Conservation (phyloP, 2,113 vertebrate genomes). For the Recurvirostra avosetta region DNA sequence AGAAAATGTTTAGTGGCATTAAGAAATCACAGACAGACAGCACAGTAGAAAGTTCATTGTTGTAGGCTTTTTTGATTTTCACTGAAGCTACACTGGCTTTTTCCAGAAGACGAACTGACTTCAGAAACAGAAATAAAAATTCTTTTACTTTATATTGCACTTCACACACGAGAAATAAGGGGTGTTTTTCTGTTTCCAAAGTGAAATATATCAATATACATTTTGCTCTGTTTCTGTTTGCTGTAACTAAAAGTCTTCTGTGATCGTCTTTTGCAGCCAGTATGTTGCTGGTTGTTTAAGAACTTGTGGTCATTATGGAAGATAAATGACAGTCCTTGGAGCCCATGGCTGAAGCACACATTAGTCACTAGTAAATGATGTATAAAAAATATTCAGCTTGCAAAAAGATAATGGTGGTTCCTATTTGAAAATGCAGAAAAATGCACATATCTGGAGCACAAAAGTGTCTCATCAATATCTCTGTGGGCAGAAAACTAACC, state of each 20-base stretch:
- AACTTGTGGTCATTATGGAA: constrained; percentile 59
- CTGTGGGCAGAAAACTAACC: constrained; percentile 59
- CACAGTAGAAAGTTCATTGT: background rate
- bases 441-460: constrained; percentile 55
- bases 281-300: constrained; percentile 22
- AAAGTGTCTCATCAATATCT: constrained; percentile 67
- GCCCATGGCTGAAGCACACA: constrained; percentile 44
- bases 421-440: constrained; percentile 72
- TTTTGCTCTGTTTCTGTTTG: background rate
- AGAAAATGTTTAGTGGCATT: background rate
- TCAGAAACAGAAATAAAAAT: background rate
- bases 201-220: background rate
- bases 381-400: constrained; percentile 68
- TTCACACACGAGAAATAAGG: background rate
- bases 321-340: constrained; percentile 60
- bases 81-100: background rate
- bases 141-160: background rate
- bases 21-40: background rate
- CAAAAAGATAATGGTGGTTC: constrained; percentile 61
- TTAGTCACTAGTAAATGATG: constrained; percentile 68
- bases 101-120: background rate
- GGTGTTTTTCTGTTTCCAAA: background rate
- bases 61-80: background rate
- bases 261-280: constrained; percentile 26
- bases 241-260: background rate